Evolutionary conservation across 2,888 invertebrate genomes (phyloP), one percentile per base, ranked within the genome.

Genomic region (Corbicula japonica): DNA sequence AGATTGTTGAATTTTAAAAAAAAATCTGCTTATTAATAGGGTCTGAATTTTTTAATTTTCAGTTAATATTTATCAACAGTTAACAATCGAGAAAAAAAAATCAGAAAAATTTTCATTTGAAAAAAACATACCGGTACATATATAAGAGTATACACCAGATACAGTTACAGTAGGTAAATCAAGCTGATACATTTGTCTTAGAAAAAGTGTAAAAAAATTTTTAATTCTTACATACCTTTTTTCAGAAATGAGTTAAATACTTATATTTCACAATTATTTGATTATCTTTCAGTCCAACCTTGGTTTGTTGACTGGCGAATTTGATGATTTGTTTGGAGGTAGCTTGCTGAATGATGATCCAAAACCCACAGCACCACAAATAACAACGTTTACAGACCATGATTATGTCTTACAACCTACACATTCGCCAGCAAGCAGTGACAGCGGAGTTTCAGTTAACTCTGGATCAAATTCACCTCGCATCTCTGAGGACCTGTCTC

Each of bases 381-480:
- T 23, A 26, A 28, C 75, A 48, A 35, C 76, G 8, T 82, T 86
- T 62, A 86, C 84, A 23, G 91, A 91, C 61, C 89, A 89, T 65
- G 90, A 90, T 74, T 90, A 90, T 83, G 86, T 84, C 34, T 85
- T 83, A 75, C 82, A 83, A 38, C 78, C 87, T 6, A 87, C 87
- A 26, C 84, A 79, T 58, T 91, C 91, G 2, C 91, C 91, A 5
- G 71, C 86, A 3, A 83, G 86, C 74, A 91, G 91, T 77, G 91
- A 91, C 81, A 91, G 91, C 68, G 91, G 90, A 8, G 85, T 90
- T 28, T 91, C 90, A 0, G 38, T 88, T 69, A 86, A 87, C 60
- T 89, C 89, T 21, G 83, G 80, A 28, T 83, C 72, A 21, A 85
- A 85, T 41, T 89, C 88, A 8, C 86, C 87, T 8, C 66, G 58